Evolutionary conservation across 2,888 invertebrate genomes (phyloP).

Genomic region (Acanthacorydalis orientalis): DNA sequence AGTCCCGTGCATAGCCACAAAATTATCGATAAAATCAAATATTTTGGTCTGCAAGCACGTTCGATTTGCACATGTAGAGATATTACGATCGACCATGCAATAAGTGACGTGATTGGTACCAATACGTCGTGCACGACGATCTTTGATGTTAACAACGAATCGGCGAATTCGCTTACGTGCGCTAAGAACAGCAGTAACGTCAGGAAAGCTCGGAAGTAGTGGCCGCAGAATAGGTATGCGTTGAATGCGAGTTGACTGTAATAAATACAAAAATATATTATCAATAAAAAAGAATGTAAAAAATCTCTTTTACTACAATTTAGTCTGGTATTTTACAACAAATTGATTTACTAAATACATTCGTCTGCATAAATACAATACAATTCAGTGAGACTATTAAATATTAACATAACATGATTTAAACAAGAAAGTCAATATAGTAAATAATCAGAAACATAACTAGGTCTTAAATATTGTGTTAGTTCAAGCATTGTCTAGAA

Average conservation of each 20-base stretch:
- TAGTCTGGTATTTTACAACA: too few relatives aligned
- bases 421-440: too few relatives aligned
- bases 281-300: too few relatives aligned
- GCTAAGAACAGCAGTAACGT: neutral
- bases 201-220: neutral
- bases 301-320: too few relatives aligned
- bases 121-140: neutral
- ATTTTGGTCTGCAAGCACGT: neutral
- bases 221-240: neutral
- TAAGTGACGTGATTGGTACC: neutral
- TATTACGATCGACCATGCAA: neutral
- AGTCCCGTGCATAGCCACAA: constrained; percentile 1
- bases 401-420: too few relatives aligned
- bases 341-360: too few relatives aligned
- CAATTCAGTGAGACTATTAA: too few relatives aligned
- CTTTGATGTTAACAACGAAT: neutral
- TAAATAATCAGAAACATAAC: too few relatives aligned
- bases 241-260: neutral
- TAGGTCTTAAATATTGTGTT: too few relatives aligned
- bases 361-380: too few relatives aligned
- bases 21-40: neutral
- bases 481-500: too few relatives aligned
- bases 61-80: neutral
- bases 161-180: neutral
- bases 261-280: neutral